Evolutionary conservation across 2,113 vertebrate species (phyloP), one percentile per base, ranked within the genome.

Genomic region (Corydoras sp.): DNA sequence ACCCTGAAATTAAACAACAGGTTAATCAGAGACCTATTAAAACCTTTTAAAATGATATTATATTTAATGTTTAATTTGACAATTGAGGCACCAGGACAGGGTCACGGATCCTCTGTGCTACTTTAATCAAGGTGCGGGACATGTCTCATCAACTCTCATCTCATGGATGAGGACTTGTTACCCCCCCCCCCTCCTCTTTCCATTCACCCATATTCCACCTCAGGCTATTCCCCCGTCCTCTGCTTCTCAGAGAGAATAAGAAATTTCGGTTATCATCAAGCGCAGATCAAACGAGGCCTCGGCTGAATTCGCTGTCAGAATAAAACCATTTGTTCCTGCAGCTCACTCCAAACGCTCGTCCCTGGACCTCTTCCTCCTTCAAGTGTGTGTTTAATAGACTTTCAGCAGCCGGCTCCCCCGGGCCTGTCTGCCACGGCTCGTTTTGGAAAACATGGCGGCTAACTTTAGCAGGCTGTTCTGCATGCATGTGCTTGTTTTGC

Each of bases 241-340:
- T 77, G 72, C 79, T 80, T 84, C 77, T 81, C 86, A 74, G 81
- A 85, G 77, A 88, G 85, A 85, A 88, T 82, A 82, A 83, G 80
- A 85, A 84, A 86, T 84, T 81, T 76, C 76, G 76, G 79, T 82
- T 81, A 87, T 88, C 86, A 85, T 80, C 74, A 73, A 64, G 68
- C 70, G 24, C 67, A 82, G 85, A 90, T 90, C 88, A 89, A 87
- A 88, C 81, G 77, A 78, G 79, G 85, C 87, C 86, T 84, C 85
- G 3, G 80, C 84, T 86, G 88, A 85, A 84, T 89, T 86, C 78
- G 69, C 86, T 85, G 88, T 86, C 88, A 87, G 83, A 78, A 85
- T 88, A 77, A 81, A 83, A 85, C 85, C 83, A 88, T 88, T 87
- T 87, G 87, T 87, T 87, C 84, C 82, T 81, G 82, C 60, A 18